Percentiles rank a stretch among this genome's conserved stretches.
These are phyloP conservation scores for Drosophila lini DNA, from an alignment of 1,140 invertebrate genomes.

Conservation along the genomic window DNA sequence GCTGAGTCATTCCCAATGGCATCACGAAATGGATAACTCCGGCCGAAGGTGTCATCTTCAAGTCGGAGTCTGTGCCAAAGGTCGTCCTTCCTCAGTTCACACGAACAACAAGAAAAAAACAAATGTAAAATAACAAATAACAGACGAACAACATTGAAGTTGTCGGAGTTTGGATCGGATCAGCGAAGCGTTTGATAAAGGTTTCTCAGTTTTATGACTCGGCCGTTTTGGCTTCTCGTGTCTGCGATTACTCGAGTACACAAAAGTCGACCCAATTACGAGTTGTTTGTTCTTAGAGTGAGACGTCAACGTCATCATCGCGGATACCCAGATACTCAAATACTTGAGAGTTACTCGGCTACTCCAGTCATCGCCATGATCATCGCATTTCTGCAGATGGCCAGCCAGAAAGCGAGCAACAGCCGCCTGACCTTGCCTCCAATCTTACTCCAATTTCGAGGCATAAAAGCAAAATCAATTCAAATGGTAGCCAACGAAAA, in stretches of 20 bases:
- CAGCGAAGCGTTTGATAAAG: slow-evolving; percentile 61
- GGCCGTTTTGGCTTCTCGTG: slow-evolving; percentile 44
- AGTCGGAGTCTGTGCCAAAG: slow-evolving; percentile 51
- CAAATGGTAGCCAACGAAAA: slow-evolving; percentile 37
- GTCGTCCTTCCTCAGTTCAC: slow-evolving; percentile 57
- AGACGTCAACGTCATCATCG: slow-evolving; percentile 46
- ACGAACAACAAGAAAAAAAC: slow-evolving; percentile 28
- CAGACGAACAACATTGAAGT: slow-evolving; percentile 41
- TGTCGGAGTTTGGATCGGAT: slow-evolving; percentile 44
- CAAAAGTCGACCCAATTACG: slow-evolving; percentile 51
- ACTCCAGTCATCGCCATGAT: slow-evolving; percentile 30
- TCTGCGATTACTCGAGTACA: slow-evolving; percentile 33
- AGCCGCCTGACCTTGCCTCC: slow-evolving; percentile 47
- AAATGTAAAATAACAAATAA: slow-evolving; percentile 16
- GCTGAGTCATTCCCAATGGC: slow-evolving; percentile 52
- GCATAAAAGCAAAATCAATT: slow-evolving; percentile 51
- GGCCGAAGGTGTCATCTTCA: slow-evolving; percentile 64
- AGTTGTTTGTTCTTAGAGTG: slow-evolving; percentile 52
- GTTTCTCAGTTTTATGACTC: slow-evolving; percentile 49
- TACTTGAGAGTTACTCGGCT: not conserved
- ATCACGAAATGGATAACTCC: slow-evolving; percentile 47
- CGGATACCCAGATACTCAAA: not conserved
- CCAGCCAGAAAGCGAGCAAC: slow-evolving; percentile 12
- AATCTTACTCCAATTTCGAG: slow-evolving; percentile 44
- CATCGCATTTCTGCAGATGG: slow-evolving; percentile 53